Evolutionary conservation across 2,888 invertebrate genomes (phyloP).

Genomic region (Megalurothrips usitatus): DNA sequence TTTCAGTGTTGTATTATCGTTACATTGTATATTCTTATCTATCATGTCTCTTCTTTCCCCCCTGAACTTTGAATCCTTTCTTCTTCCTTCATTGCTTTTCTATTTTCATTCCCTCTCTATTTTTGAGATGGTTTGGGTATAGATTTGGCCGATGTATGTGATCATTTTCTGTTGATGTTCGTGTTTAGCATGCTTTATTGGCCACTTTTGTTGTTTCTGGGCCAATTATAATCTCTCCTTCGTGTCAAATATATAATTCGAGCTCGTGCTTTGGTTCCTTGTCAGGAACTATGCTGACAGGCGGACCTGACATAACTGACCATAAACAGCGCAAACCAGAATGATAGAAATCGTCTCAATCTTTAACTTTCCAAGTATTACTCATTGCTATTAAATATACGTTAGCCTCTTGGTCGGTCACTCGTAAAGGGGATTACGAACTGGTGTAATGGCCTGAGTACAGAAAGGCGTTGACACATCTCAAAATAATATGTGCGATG

Average conservation of each 20-base stretch:
- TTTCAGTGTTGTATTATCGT: conserved; percentile 6
- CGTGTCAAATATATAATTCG: conserved; percentile 38
- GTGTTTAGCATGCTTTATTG: conserved; percentile 30
- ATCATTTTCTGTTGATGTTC: conserved; percentile 33
- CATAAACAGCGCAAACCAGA: too few species aligned
- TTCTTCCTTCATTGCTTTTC: conserved; percentile 18
- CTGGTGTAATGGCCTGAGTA: too few species aligned
- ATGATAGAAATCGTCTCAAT: too few species aligned
- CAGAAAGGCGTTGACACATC: too few species aligned
- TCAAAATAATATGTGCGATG: too few species aligned
- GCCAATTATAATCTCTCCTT: conserved; percentile 16
- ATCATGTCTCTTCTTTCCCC: conserved; percentile 31
- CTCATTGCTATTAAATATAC: too few species aligned
- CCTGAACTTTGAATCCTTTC: conserved; percentile 30
- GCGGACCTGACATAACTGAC: too few species aligned
- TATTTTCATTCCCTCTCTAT: conserved; percentile 33
- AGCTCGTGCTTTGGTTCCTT: background rate
- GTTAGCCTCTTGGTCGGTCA: too few species aligned
- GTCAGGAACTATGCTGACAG: too few species aligned
- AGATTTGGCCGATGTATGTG: conserved; percentile 36
- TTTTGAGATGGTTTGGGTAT: conserved; percentile 37
- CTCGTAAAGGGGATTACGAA: too few species aligned
- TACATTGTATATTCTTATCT: conserved; percentile 5
- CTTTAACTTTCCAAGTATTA: too few species aligned
- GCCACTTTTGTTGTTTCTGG: conserved; percentile 26